Base-by-base conservation (phyloP, 2,113 vertebrate species). In the Melanotaenia duboulayi region DNA sequence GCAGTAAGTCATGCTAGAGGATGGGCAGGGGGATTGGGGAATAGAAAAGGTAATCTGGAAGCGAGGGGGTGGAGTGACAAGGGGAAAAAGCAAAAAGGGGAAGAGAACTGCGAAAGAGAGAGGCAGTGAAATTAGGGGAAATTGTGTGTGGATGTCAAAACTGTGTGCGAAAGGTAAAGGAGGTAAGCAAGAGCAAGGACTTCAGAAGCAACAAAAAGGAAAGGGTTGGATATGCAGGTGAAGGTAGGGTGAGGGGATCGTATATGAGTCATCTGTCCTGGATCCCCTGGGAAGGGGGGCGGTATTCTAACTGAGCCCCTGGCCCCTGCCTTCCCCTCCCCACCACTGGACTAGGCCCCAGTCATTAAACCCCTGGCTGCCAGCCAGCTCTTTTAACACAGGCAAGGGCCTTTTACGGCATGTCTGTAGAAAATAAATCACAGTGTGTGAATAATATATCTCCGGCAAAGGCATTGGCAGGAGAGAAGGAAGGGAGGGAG, bases 371-470 rank as follows among this genome's bases (percentile, higher is more conserved):
- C 92, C 82, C 94, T 98, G 97, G 96, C 96, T 95, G 90, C 94
- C 92, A 94, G 96, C 97, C 97, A 98, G 94, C 94, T 95, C 95
- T 97, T 96, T 96, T 97, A 97, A 97, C 96, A 96, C 95, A 97
- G 95, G 95, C 94, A 93, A 96, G 89, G 88, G 91, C 90, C 94
- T 93, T 97, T 98, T 97, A 98, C 96, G 95, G 95, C 95, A 89
- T 97, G 96, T 97, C 94, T 96, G 96, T 96, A 96, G 95, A 96
- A 98, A 93, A 97, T 97, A 98, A 97, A 97, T 97, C 96, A 97
- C 96, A 97, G 95, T 61, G 95, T 96, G 96, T 96, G 97, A 97
- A 97, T 97, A 96, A 96, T 96, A 96, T 97, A 95, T 97, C 95
- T 97, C 19, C 76, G 95, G 95, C 94, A 91, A 95, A 95, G 92